Conservation (phyloP, 2,797 vertebrate genomes). For the Muscicapa striata region DNA sequence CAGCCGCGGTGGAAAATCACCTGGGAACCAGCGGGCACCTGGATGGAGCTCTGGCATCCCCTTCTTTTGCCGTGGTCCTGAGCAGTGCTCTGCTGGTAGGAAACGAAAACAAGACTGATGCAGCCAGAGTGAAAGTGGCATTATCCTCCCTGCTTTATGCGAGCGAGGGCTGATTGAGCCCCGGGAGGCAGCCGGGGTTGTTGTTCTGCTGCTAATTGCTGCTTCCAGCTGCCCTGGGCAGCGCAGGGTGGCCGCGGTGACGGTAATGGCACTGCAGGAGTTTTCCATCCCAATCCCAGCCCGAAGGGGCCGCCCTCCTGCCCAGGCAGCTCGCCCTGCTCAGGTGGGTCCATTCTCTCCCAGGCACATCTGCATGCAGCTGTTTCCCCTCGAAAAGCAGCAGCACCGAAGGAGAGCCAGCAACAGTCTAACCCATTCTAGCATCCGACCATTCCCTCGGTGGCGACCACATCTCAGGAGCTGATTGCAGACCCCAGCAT, state of each 20-base stretch:
- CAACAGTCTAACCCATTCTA: not conserved
- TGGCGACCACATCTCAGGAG: not conserved
- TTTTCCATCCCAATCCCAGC: not conserved
- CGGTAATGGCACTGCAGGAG: not conserved
- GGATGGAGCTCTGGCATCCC: accelerated
- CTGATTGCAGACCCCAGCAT: accelerated
- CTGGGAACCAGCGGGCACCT: accelerated
- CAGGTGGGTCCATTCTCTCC: not conserved
- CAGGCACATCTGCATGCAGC: accelerated
- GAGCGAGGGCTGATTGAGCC: not conserved
- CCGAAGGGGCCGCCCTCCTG: not conserved
- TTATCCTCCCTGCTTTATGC: not conserved
- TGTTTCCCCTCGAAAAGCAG: not conserved
- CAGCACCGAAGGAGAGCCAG: not conserved
- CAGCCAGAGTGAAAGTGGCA: accelerated
- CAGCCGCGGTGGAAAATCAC: not conserved
- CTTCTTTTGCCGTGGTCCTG: not conserved
- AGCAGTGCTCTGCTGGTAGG: not conserved
- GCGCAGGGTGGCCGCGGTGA: not conserved
- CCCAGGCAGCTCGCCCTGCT: not conserved
- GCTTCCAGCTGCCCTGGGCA: not conserved
- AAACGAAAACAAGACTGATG: not conserved
- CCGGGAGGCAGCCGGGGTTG: not conserved
- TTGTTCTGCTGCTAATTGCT: not conserved
- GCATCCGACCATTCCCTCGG: too few relatives aligned